Evolutionary conservation across 2,113 vertebrate genomes (phyloP).

Genomic region (Rhegmatorhina hoffmannsi): DNA sequence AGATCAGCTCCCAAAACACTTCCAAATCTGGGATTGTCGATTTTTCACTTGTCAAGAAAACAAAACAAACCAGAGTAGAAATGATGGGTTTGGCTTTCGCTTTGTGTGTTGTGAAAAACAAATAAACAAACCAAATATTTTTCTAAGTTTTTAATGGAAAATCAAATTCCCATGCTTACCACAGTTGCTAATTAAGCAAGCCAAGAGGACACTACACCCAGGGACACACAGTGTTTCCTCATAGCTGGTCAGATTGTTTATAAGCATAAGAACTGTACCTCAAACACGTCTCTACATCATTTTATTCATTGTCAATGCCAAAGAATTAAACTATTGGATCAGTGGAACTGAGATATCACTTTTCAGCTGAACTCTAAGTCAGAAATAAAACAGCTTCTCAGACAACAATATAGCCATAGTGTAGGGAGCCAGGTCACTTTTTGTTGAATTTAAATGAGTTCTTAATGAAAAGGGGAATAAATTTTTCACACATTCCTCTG

Average conservation of each 20-base stretch:
- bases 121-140: constrained; percentile 51
- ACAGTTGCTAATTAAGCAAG: not conserved
- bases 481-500: constrained; percentile 71
- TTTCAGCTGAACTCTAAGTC: constrained; percentile 10
- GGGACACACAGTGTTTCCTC: not conserved
- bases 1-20: constrained; percentile 14
- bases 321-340: not conserved
- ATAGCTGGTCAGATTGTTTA: not conserved
- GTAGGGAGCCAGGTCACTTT: not conserved
- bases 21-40: not conserved
- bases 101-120: constrained; percentile 41
- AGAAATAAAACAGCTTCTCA: constrained; percentile 22
- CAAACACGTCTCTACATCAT: not conserved
- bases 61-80: constrained; percentile 54
- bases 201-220: not conserved
- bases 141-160: constrained; percentile 54
- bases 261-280: not conserved
- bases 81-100: constrained; percentile 12
- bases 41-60: constrained; percentile 58
- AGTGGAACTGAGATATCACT: not conserved
- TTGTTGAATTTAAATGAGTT: constrained; percentile 65
- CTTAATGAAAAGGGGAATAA: constrained; percentile 66
- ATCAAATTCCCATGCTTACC: constrained; percentile 17
- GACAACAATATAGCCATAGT: constrained; percentile 14
- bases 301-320: not conserved